Percentiles rank a stretch among this genome's conserved stretches.
These are phyloP conservation scores for Listronotus oregonensis DNA, from an alignment of 1,140 invertebrate species.

Conservation along the genomic window DNA sequence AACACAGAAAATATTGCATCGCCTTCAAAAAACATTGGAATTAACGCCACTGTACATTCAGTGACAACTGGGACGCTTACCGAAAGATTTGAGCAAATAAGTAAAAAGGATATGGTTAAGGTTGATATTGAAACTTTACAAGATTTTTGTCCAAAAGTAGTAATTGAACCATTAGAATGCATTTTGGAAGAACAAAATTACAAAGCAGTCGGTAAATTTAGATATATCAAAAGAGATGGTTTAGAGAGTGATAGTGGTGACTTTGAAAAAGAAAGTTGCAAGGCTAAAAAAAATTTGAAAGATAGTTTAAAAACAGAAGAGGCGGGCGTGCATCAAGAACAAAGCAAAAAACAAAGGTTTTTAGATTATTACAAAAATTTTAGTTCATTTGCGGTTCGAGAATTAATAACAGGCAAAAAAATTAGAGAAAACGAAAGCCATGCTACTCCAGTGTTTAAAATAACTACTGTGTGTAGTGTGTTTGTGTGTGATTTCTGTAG, in stretches of 20 bases:
- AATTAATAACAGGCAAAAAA: constrained; percentile 3
- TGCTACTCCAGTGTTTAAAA: neutral
- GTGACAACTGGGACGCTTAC: neutral
- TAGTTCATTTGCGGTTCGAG: constrained; percentile 4
- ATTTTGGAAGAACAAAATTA: neutral
- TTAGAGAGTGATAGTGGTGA: neutral
- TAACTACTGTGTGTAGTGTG: constrained; percentile 3
- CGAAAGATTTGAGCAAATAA: neutral
- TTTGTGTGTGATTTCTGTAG: constrained; percentile 7
- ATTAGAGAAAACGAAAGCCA: neutral
- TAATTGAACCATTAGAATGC: neutral
- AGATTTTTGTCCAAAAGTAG: neutral
- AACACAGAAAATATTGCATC: neutral
- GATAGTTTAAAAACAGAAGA: neutral
- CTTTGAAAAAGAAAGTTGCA: too few species aligned
- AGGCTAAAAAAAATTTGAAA: neutral
- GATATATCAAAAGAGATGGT: neutral
- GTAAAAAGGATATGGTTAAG: neutral
- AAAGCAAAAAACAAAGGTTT: neutral
- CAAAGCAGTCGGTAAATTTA: neutral
- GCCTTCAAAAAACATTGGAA: neutral
- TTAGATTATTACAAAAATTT: constrained; percentile 9
- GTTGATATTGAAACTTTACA: neutral
- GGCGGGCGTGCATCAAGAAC: neutral
- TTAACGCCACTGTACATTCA: neutral